These are phyloP conservation scores for Myodes glareolus DNA, from an alignment of 2,113 vertebrate genomes.

Conservation along the genomic window DNA sequence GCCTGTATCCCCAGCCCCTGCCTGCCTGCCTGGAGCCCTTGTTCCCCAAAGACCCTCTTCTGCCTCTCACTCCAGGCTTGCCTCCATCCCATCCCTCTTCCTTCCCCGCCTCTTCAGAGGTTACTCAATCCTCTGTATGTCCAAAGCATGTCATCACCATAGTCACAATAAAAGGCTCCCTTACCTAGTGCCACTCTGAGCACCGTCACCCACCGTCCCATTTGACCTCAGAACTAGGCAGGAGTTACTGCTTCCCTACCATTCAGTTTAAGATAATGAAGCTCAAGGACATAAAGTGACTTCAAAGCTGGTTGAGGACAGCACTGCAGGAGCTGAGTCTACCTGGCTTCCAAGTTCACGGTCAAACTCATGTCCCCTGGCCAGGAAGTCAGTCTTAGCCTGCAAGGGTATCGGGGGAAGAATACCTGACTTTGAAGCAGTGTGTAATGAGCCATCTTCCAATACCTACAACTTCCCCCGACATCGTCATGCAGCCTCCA, in stretches of 20 bases:
- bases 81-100: not conserved
- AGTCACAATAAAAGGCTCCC: rapidly evolving
- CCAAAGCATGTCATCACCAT: rapidly evolving
- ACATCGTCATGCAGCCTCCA: not conserved
- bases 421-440: rapidly evolving
- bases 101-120: not conserved
- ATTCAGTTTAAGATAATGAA: not conserved
- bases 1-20: not conserved
- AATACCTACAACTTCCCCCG: rapidly evolving
- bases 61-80: not conserved
- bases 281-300: not conserved
- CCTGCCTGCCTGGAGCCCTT: not conserved
- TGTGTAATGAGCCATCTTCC: not conserved
- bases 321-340: not conserved
- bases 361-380: not conserved
- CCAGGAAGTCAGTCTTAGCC: not conserved
- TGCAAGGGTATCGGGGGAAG: rapidly evolving
- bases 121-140: not conserved
- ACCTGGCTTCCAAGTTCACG: not conserved
- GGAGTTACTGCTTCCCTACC: not conserved
- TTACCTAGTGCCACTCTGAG: rapidly evolving
- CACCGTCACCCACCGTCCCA: rapidly evolving
- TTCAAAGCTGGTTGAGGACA: not conserved
- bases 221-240: not conserved
- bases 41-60: rapidly evolving